These are phyloP conservation scores for Pyxicephalus adspersus DNA, from an alignment of 2,113 vertebrate species.

Conservation along the genomic window DNA sequence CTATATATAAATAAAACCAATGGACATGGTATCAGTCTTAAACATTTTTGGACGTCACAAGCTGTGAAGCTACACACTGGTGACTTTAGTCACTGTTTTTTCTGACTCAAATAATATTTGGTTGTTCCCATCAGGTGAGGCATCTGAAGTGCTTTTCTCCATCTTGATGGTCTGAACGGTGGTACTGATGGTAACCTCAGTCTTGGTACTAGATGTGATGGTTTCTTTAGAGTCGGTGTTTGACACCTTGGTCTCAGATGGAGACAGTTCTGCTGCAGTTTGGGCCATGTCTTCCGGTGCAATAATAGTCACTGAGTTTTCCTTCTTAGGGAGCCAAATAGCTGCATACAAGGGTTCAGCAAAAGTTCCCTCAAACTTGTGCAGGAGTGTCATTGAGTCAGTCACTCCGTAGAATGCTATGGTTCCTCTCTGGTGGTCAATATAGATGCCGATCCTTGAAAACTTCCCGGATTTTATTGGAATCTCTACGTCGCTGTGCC, in stretches of 20 bases:
- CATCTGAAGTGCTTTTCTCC: neutral
- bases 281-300: conserved; percentile 58
- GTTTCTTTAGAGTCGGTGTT: neutral
- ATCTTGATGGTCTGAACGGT: conserved; percentile 11
- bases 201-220: neutral
- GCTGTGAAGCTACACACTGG: neutral
- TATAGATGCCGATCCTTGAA: conserved; percentile 70
- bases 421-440: conserved; percentile 66
- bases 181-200: conserved; percentile 9
- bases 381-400: conserved; percentile 67
- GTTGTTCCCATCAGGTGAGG: neutral
- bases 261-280: neutral
- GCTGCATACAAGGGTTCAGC: conserved; percentile 75
- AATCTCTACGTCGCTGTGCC: conserved; percentile 72
- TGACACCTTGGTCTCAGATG: neutral
- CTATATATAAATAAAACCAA: too few species aligned
- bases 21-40: too few species aligned
- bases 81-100: neutral
- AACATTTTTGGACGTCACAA: too few species aligned
- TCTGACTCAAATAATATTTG: neutral
- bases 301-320: conserved; percentile 68
- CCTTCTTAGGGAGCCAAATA: conserved; percentile 84
- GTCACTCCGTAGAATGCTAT: conserved; percentile 73
- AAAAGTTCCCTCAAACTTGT: conserved; percentile 73
- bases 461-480: conserved; percentile 64